phyloP scores from a whole-genome alignment of 1,140 invertebrate genomes.

The Heterodera carotae region DNA sequence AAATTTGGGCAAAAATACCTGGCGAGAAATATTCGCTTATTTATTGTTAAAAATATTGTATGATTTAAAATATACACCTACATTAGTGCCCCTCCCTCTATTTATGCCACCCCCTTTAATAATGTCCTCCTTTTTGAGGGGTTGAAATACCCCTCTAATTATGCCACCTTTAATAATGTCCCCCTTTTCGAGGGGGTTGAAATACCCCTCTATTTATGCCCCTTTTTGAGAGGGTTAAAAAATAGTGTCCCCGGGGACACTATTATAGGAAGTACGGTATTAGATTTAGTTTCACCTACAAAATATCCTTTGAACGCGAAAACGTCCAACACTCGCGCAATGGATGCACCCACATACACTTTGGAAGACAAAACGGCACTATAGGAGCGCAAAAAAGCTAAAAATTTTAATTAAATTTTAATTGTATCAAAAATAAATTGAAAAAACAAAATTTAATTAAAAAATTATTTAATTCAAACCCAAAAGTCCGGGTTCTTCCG shows the following conservation, averaged over 20 bases:
- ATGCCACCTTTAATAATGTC: too few relatives aligned
- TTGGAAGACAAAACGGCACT: constrained; percentile 53
- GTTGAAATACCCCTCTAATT: too few relatives aligned
- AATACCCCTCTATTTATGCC: too few relatives aligned
- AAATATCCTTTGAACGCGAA: constrained; percentile 63
- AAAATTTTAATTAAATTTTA: background rate
- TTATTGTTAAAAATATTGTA: background rate
- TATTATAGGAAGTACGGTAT: background rate
- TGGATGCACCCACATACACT: constrained; percentile 56
- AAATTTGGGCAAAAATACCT: constrained; percentile 65
- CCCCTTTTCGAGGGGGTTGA: too few relatives aligned
- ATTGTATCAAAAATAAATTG: too few relatives aligned
- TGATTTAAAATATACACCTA: background rate
- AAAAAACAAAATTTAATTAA: background rate
- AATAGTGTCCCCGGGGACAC: too few relatives aligned
- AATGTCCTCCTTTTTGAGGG: too few relatives aligned
- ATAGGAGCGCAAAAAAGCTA: constrained; percentile 46
- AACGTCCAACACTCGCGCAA: constrained; percentile 59
- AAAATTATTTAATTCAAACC: background rate
- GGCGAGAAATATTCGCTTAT: background rate
- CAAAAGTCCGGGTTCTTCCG: constrained; percentile 25
- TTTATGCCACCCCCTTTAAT: too few relatives aligned
- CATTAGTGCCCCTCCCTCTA: too few relatives aligned
- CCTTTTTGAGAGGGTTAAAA: too few relatives aligned
- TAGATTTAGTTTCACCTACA: background rate